Conservation (phyloP, 2,888 invertebrate genomes). For the Charanyca ferruginea region DNA sequence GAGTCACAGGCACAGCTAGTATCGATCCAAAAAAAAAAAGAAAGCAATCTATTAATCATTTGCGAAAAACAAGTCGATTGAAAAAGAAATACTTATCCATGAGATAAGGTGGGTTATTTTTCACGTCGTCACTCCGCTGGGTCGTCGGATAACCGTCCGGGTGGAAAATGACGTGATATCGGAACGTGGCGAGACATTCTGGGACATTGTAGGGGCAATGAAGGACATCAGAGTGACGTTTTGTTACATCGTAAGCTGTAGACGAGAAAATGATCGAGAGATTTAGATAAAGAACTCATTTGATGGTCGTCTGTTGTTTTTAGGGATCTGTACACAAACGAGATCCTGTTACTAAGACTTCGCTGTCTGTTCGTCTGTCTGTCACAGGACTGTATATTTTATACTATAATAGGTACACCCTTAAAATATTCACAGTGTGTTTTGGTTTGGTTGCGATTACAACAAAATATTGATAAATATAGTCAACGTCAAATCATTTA, state of each 20-base stretch:
- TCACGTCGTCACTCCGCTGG: slow-evolving; percentile 55
- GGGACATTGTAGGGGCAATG: slow-evolving; percentile 14
- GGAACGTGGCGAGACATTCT: slow-evolving; percentile 40
- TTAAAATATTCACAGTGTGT: too few species aligned
- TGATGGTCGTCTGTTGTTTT: slow-evolving; percentile 15
- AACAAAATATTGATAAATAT: too few species aligned
- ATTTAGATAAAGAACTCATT: slow-evolving; percentile 42
- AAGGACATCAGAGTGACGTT: slow-evolving; percentile 38
- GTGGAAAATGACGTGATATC: slow-evolving; percentile 65
- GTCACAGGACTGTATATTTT: too few species aligned
- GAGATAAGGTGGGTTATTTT: slow-evolving; percentile 63
- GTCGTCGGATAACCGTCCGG: slow-evolving; percentile 43
- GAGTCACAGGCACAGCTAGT: background rate
- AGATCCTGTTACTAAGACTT: too few species aligned
- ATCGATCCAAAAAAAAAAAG: slow-evolving; percentile 10
- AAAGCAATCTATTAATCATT: slow-evolving; percentile 59
- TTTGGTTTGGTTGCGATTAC: too few species aligned
- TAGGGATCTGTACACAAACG: too few species aligned
- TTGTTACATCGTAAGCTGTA: slow-evolving; percentile 36
- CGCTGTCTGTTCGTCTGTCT: too few species aligned
- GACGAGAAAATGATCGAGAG: slow-evolving; percentile 58
- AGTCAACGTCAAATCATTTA: too few species aligned
- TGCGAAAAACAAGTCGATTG: slow-evolving; percentile 61
- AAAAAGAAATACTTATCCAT: slow-evolving; percentile 60
- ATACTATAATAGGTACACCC: too few species aligned